These are phyloP conservation scores for Drosophila diplacantha DNA, from an alignment of 2,888 invertebrate genomes.

Conservation along the genomic window DNA sequence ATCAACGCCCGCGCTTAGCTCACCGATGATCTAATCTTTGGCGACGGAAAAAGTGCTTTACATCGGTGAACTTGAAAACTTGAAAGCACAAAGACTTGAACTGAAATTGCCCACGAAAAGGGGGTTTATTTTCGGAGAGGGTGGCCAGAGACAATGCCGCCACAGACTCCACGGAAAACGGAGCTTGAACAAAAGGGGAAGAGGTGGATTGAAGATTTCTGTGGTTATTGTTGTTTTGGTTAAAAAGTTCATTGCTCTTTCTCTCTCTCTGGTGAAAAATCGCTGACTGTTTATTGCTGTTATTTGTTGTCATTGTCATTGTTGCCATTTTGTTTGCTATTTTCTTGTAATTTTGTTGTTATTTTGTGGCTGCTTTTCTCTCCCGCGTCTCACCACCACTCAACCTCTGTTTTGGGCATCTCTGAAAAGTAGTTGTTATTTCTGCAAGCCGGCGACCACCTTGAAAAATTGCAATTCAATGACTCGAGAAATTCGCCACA, in stretches of 20 bases:
- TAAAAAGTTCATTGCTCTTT: conserved; percentile 55
- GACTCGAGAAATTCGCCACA: conserved; percentile 28
- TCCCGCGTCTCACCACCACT: no score
- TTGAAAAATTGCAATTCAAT: conserved; percentile 39
- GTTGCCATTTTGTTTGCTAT: conserved; percentile 11
- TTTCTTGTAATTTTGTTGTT: conserved; percentile 3
- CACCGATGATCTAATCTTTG: conserved; percentile 58
- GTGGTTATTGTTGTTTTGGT: conserved; percentile 16
- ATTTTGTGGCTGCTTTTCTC: background rate
- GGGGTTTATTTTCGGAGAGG: background rate
- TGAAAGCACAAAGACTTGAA: conserved; percentile 1
- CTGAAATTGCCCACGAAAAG: conserved; percentile 1
- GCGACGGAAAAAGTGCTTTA: conserved; percentile 22
- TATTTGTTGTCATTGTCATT: conserved; percentile 36
- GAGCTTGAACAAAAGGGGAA: background rate
- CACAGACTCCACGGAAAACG: conserved; percentile 21
- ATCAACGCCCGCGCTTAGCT: conserved; percentile 59
- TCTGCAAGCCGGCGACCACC: conserved; percentile 22
- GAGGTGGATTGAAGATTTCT: conserved; percentile 6
- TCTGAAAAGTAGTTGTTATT: conserved; percentile 13
- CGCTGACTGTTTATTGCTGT: conserved; percentile 57
- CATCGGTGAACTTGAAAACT: conserved; percentile 16
- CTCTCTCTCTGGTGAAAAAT: conserved; percentile 46
- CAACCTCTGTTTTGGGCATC: conserved; percentile 10
- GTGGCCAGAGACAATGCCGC: conserved; percentile 2